These are phyloP conservation scores for Calyptommatus sinebrachiatus DNA, from an alignment of 2,113 vertebrate genomes.

Conservation along the genomic window DNA sequence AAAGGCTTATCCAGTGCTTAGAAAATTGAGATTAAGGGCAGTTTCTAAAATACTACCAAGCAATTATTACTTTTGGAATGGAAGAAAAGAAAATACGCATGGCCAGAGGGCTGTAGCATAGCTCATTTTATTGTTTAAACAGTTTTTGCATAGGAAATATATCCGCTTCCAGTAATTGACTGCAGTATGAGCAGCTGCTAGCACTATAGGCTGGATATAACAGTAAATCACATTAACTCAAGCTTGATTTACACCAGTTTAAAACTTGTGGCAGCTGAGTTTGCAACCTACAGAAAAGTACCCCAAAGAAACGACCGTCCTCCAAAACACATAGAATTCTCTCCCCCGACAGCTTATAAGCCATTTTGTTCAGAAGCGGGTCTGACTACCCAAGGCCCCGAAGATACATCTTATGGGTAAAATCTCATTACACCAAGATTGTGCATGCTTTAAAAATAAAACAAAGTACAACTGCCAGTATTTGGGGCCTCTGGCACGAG, in stretches of 20 bases:
- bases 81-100: constrained; percentile 54
- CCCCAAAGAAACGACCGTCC: constrained; percentile 76
- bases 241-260: constrained; percentile 99
- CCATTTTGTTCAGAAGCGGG: constrained; percentile 62
- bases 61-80: background rate
- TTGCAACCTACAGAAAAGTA: constrained; percentile 79
- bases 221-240: constrained; percentile 99
- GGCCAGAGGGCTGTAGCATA: constrained; percentile 90
- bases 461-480: constrained; percentile 65
- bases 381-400: constrained; percentile 66
- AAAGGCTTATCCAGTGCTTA: background rate
- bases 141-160: constrained; percentile 99
- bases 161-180: constrained; percentile 99
- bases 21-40: constrained; percentile 20
- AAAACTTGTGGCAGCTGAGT: constrained; percentile 99
- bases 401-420: constrained; percentile 71
- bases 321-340: constrained; percentile 73
- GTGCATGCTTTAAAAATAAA: constrained; percentile 65
- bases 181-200: constrained; percentile 99
- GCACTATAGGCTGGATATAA: constrained; percentile 99
- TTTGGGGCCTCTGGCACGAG: constrained; percentile 66
- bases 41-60: constrained; percentile 41
- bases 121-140: constrained; percentile 99
- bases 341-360: constrained; percentile 60
- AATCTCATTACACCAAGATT: constrained; percentile 72